These are phyloP conservation scores for Tyrannus savana DNA, from an alignment of 2,113 vertebrate species.

Conservation along the genomic window DNA sequence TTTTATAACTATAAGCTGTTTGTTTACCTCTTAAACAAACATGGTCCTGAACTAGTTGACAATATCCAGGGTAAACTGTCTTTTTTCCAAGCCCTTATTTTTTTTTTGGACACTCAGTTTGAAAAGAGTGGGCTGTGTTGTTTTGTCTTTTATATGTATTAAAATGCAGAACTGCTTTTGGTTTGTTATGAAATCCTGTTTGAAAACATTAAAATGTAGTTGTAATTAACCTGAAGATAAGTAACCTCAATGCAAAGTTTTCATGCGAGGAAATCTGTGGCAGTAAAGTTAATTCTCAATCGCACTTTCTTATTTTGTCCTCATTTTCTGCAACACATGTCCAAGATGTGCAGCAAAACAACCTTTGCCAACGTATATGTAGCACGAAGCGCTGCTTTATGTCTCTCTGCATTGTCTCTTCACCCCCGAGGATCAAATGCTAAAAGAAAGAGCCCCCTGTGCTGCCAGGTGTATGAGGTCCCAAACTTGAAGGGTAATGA, in stretches of 20 bases:
- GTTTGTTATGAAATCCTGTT: neutral
- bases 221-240: neutral
- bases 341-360: neutral
- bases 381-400: neutral
- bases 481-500: fast-evolving
- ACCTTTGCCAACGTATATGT: neutral
- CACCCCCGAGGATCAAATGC: neutral
- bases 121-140: neutral
- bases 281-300: neutral
- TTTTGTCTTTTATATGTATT: neutral
- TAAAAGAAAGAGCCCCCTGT: neutral
- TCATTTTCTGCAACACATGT: fast-evolving
- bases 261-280: neutral
- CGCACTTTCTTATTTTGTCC: neutral
- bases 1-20: neutral
- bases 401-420: neutral
- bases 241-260: neutral
- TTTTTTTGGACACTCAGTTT: neutral
- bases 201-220: neutral
- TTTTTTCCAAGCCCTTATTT: neutral
- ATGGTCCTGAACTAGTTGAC: neutral
- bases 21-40: neutral
- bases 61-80: neutral
- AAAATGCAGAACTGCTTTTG: neutral
- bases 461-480: neutral